These are phyloP conservation scores for Meghimatium bilineatum DNA, from an alignment of 2,888 invertebrate species.

Conservation along the genomic window DNA sequence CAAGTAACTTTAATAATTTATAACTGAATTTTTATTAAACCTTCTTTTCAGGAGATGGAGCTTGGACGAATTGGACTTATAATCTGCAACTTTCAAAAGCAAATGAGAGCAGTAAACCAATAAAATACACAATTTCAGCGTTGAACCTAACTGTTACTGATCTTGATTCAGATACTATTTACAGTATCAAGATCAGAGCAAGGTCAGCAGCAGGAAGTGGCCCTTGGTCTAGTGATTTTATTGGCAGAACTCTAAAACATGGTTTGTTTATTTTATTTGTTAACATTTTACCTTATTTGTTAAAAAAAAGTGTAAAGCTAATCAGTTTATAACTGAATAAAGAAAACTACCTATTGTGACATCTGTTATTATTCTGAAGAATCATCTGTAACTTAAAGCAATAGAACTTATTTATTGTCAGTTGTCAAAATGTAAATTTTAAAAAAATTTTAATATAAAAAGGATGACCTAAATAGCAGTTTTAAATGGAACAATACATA, in stretches of 20 bases:
- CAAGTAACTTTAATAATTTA: no score
- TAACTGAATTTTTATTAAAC: background rate
- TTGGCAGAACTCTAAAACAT: constrained; percentile 81
- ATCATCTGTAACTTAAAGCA: no score
- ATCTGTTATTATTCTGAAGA: no score
- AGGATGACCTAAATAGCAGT: no score
- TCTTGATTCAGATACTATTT: constrained; percentile 84
- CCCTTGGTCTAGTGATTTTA: constrained; percentile 86
- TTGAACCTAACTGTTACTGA: constrained; percentile 57
- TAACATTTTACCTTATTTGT: no score
- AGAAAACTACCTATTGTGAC: no score
- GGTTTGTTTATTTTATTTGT: constrained; percentile 56
- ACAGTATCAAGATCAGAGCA: constrained; percentile 87
- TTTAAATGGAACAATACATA: no score
- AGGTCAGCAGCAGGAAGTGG: constrained; percentile 86
- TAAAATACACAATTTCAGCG: constrained; percentile 46
- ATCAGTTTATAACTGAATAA: no score
- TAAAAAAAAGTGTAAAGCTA: no score
- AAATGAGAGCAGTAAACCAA: constrained; percentile 48
- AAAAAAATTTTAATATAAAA: no score
- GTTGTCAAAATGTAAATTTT: no score
- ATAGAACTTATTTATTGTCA: no score
- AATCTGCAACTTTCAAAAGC: constrained; percentile 81
- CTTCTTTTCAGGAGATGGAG: constrained; percentile 79
- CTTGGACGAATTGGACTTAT: constrained; percentile 87